These are phyloP conservation scores for Luffia ferchaultella DNA, from an alignment of 2,888 invertebrate species.

Conservation along the genomic window DNA sequence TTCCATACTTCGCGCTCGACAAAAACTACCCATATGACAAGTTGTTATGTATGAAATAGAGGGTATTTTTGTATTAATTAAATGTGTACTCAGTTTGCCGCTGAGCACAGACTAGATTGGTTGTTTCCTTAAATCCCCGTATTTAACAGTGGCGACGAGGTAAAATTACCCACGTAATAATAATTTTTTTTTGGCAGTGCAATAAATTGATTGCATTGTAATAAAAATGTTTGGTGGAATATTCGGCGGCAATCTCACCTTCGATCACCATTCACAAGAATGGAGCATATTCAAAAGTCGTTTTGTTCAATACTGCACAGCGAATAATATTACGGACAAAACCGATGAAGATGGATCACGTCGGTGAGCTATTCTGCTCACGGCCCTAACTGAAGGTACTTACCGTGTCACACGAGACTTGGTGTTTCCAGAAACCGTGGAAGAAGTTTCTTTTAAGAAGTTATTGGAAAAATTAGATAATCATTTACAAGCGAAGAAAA, in stretches of 20 bases:
- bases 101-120: neutral
- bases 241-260: conserved; percentile 8
- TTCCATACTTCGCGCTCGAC: no score
- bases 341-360: conserved; percentile 13
- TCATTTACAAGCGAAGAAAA: conserved; percentile 8
- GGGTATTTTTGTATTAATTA: no score
- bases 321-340: conserved; percentile 14
- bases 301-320: conserved; percentile 6
- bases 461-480: neutral
- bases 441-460: conserved; percentile 1
- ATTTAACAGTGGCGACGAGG: neutral
- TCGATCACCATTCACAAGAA: conserved; percentile 9
- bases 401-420: conserved; percentile 15
- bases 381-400: conserved; percentile 15
- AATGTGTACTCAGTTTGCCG: neutral
- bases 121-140: neutral
- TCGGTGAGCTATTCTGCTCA: conserved; percentile 14
- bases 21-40: no score
- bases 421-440: conserved; percentile 9
- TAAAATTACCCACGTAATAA: neutral
- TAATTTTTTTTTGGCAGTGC: neutral
- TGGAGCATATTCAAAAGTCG: conserved; percentile 12
- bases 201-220: neutral
- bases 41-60: no score
- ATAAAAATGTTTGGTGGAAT: no score